Evolutionary conservation across 37 sponge, comb jelly and placozoan species (phyloP).

Genomic region (Dysidea cf. avara): DNA sequence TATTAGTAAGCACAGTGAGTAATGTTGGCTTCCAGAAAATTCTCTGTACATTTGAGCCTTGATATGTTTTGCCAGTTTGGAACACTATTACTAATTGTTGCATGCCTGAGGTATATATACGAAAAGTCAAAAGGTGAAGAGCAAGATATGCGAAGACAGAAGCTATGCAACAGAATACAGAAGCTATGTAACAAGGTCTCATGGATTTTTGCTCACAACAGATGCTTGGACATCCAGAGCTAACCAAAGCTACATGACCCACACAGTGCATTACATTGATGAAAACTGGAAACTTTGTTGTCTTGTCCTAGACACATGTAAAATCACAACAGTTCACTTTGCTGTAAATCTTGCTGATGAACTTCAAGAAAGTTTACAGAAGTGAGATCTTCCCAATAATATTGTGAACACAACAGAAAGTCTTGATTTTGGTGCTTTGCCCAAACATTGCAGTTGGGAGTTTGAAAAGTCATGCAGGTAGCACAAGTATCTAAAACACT

Average conservation of each 20-base stretch:
- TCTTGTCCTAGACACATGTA: constrained; percentile 19
- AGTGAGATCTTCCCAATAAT: not conserved
- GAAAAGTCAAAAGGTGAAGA: not conserved
- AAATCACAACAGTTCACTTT: constrained; percentile 29
- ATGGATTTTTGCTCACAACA: constrained; percentile 13
- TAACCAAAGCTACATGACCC: constrained; percentile 25
- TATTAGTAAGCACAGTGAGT: too few species aligned
- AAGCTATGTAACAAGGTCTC: not conserved
- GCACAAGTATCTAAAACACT: too few species aligned
- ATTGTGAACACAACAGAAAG: too few species aligned
- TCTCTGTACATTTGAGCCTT: constrained; percentile 15
- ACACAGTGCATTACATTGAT: constrained; percentile 29
- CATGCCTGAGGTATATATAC: constrained; percentile 25
- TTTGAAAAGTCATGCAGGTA: too few species aligned
- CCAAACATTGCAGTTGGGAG: too few species aligned
- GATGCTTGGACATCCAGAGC: constrained; percentile 39
- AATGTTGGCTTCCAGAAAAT: constrained; percentile 26
- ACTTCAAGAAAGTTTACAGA: not conserved
- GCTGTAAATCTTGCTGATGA: constrained; percentile 29
- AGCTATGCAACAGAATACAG: too few species aligned
- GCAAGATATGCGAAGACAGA: too few species aligned
- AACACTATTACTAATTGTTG: constrained; percentile 4
- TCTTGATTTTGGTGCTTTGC: too few species aligned
- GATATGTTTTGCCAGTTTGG: constrained; percentile 13
- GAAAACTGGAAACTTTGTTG: not conserved